Base-by-base conservation (phyloP, 1,140 invertebrate species). In the Cotesia typhae region DNA sequence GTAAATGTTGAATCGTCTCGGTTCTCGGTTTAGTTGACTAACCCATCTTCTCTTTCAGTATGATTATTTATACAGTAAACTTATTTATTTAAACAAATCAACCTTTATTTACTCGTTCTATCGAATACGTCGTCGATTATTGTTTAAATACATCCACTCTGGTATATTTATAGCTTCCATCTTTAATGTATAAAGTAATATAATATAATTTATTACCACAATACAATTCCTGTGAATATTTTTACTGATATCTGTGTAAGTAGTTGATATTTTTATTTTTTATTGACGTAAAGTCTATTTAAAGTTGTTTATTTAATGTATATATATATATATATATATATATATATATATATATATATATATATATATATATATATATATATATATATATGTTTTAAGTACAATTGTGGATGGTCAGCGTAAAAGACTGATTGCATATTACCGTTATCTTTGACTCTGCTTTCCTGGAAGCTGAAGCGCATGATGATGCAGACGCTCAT, bases 1-100 rank as follows among this genome's bases (percentile, higher is more conserved):
- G 83, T 83, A 84, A 85, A 84, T 85, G 78, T 73, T 60, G 28
- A 47, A 67, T 74, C 80, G 83, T 83, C 81, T 83, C 80, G 83
- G 81, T 81, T 81, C 61, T 74, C 80, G 83, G 82, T 81, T 83
- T 80, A 82, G 81, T 81, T 81, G 81, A 79, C 79, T 76, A 82
- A 78, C 79, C 82, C 63, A 47, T 65, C 63, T 65, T 55, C 82
- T 82, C 81, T 82, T 28, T 28, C 28, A 28, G 28, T 28, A 28
- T 28, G 28, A 28, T 28, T 47, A 47, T 47, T 47, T 47, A 47
- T 47, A 47, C 41, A 7, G 10, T 47, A 47, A 47, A 10, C 1
- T 28, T 28, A 79, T 65, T 53, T 76, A 55, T 73, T 61, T 70
- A 64, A 72, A 80, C 81, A 79, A 83, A 83, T 83, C 82, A 80